A percentile compares a stretch with the other conserved stretches of the same genome.
These are phyloP conservation scores for human (Homo sapiens) DNA, from an alignment of 2,113 vertebrate species.

Conservation along the genomic window DNA sequence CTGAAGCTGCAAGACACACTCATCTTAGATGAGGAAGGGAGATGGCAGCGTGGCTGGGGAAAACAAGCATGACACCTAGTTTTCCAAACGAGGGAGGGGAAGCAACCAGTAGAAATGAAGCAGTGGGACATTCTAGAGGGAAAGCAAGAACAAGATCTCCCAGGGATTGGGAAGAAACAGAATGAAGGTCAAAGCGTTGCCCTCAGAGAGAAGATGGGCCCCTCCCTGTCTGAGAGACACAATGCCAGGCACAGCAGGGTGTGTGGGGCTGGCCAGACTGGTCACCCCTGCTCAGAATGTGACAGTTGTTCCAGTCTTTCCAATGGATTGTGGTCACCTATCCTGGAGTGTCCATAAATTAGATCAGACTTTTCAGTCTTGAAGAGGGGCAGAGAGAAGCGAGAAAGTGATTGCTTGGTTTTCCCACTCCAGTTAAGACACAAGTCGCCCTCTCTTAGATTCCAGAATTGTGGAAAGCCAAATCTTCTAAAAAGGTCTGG, in stretches of 20 bases:
- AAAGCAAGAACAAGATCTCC: background rate
- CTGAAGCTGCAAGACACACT: background rate
- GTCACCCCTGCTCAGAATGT: background rate
- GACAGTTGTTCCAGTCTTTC: rapidly evolving
- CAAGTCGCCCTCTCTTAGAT: rapidly evolving
- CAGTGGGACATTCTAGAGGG: background rate
- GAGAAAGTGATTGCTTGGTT: background rate
- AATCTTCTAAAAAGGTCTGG: background rate
- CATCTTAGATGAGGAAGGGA: background rate
- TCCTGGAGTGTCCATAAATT: background rate
- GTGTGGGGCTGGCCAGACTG: too few relatives aligned
- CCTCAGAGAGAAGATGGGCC: background rate
- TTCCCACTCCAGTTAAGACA: background rate
- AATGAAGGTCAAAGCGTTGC: background rate
- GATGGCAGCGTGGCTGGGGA: too few relatives aligned
- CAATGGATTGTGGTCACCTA: background rate
- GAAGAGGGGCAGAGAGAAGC: background rate
- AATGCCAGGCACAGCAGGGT: background rate
- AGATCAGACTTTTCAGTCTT: background rate
- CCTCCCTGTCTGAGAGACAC: background rate
- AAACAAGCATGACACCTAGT: background rate
- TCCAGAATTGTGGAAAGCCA: background rate
- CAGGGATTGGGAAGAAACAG: background rate
- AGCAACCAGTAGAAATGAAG: background rate
- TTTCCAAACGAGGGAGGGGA: background rate